A percentile compares a stretch with the other conserved stretches of the same genome.
Conservation (phyloP, 2,113 vertebrate species). For the Pedetes capensis region DNA sequence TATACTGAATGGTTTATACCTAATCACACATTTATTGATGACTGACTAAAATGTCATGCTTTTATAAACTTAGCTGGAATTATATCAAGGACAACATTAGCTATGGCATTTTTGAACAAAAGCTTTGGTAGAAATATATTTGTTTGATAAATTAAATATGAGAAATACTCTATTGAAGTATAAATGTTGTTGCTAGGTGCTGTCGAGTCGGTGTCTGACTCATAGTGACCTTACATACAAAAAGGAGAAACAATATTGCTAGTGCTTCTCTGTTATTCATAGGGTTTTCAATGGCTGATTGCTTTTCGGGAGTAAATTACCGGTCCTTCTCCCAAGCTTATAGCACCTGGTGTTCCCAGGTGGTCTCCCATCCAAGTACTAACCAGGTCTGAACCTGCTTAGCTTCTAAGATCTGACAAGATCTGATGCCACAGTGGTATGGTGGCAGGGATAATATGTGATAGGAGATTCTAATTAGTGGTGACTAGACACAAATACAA, state of each 20-base stretch:
- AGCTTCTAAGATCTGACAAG: no score
- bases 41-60: background rate
- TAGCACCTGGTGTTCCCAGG: no score
- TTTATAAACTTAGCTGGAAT: background rate
- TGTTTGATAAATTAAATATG: background rate
- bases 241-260: no score
- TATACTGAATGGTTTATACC: conserved; percentile 8
- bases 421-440: no score
- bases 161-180: background rate
- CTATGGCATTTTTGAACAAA: background rate
- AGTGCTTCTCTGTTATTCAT: no score
- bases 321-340: no score
- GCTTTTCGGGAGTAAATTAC: no score
- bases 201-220: background rate
- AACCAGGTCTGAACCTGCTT: no score
- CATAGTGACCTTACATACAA: no score
- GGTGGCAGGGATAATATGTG: no score
- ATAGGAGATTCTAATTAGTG: background rate
- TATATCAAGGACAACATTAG: background rate
- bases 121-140: background rate
- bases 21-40: background rate
- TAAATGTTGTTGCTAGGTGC: background rate
- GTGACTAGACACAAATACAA: background rate
- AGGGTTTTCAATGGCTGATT: no score
- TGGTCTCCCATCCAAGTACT: no score